phyloP scores from a whole-genome alignment of 2,888 invertebrate species.

The Leptinotarsa haldemani region DNA sequence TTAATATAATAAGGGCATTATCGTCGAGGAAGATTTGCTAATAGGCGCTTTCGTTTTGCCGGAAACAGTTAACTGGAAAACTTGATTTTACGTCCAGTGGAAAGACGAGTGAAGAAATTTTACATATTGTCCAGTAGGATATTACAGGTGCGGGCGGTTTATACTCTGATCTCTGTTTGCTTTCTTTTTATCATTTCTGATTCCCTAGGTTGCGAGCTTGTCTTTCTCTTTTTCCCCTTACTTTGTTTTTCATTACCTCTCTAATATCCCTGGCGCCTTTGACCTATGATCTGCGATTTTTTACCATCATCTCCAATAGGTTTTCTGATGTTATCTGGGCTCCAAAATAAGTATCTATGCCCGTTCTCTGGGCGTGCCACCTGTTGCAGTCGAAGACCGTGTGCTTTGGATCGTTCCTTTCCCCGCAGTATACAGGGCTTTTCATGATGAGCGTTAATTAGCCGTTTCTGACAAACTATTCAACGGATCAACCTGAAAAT shows the following conservation, averaged over 20 bases:
- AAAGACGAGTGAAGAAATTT: not conserved
- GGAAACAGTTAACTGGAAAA: not conserved
- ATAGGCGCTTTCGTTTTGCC: not conserved
- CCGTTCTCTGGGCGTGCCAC: constrained; percentile 17
- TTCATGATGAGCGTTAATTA: too few relatives aligned
- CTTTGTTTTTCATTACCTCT: constrained; percentile 26
- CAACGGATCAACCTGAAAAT: too few relatives aligned
- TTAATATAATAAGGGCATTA: not conserved
- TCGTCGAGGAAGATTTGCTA: not conserved
- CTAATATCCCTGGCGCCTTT: constrained; percentile 7
- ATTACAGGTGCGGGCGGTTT: not conserved
- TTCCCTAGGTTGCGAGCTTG: not conserved
- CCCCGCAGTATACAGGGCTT: constrained; percentile 15
- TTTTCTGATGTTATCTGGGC: constrained; percentile 1
- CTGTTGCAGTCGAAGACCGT: constrained; percentile 17
- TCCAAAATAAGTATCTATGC: not conserved
- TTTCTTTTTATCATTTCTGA: not conserved
- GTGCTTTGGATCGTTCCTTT: constrained; percentile 8
- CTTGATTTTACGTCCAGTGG: not conserved
- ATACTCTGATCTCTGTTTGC: not conserved
- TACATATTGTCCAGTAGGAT: not conserved
- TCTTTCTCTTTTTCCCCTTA: constrained; percentile 20
- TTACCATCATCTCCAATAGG: constrained; percentile 22
- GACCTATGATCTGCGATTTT: constrained; percentile 5
- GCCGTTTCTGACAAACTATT: too few relatives aligned